Evolutionary conservation across 2,113 vertebrate genomes (phyloP).

Genomic region (Carassius gibelio): DNA sequence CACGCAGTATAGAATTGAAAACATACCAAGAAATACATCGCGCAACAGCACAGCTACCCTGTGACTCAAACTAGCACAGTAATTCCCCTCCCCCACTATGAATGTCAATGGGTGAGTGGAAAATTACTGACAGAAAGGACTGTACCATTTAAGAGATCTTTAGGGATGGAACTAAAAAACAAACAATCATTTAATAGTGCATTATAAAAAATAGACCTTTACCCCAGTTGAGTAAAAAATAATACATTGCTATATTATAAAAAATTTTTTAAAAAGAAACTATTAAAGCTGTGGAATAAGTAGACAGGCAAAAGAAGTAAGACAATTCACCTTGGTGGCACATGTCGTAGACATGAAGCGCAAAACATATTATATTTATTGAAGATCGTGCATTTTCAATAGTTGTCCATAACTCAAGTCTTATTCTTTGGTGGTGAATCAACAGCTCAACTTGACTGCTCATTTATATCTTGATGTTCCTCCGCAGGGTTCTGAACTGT

Average conservation of each 20-base stretch:
- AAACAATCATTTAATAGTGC: neutral
- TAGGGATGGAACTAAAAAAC: slow-evolving; percentile 17
- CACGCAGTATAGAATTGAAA: neutral
- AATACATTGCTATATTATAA: neutral
- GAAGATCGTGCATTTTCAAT: neutral
- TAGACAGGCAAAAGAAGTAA: neutral
- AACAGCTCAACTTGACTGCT: neutral
- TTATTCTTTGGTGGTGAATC: neutral
- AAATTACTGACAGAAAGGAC: slow-evolving; percentile 49
- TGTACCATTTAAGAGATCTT: slow-evolving; percentile 47
- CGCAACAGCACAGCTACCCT: slow-evolving; percentile 37
- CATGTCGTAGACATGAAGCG: neutral
- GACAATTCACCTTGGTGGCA: neutral
- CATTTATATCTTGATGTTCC: neutral
- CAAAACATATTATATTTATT: neutral
- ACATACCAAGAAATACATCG: slow-evolving; percentile 1
- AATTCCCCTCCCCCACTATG: slow-evolving; percentile 52
- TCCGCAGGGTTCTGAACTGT: neutral
- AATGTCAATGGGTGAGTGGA: slow-evolving; percentile 51
- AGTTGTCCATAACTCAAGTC: neutral
- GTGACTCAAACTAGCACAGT: slow-evolving; percentile 38
- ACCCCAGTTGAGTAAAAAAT: neutral
- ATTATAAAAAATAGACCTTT: neutral
- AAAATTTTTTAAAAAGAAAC: neutral
- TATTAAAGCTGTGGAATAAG: slow-evolving; percentile 12